Percentiles rank a stretch among this genome's conserved stretches.
Evolutionary conservation across 2,797 vertebrate genomes (phyloP).

Genomic region (Discoglossus pictus): DNA sequence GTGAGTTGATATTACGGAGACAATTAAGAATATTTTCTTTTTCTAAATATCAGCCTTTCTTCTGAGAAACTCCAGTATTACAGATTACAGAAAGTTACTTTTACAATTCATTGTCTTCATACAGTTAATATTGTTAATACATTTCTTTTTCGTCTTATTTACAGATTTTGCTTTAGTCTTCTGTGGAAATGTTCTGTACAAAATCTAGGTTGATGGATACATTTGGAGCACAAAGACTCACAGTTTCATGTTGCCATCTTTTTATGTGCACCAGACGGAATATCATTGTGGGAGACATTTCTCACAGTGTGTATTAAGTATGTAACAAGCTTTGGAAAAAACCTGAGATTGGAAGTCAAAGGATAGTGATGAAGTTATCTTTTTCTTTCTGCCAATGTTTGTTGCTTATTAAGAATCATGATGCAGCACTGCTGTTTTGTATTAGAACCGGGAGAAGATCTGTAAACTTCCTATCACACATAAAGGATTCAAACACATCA

Average conservation of each 20-base stretch:
- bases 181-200: not conserved
- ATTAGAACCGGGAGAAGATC: slow-evolving; percentile 7
- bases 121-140: slow-evolving; percentile 20
- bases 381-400: not conserved
- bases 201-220: not conserved
- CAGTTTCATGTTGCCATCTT: not conserved
- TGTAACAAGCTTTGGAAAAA: not conserved
- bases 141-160: not conserved
- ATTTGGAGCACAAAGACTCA: not conserved
- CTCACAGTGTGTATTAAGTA: slow-evolving; percentile 7
- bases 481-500: slow-evolving; percentile 22
- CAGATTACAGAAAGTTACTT: too few species aligned
- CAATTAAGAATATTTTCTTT: too few species aligned
- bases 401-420: slow-evolving; percentile 4
- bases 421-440: not conserved
- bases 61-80: too few species aligned
- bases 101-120: not conserved
- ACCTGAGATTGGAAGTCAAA: not conserved
- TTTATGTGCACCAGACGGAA: slow-evolving; percentile 13
- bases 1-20: too few species aligned
- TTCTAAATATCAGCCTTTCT: slow-evolving; percentile 2
- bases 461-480: slow-evolving; percentile 28
- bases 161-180: not conserved
- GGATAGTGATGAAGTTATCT: not conserved
- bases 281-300: not conserved